Evolutionary conservation across 1,140 invertebrate genomes (phyloP).

Genomic region (Neuroterus valhalla): DNA sequence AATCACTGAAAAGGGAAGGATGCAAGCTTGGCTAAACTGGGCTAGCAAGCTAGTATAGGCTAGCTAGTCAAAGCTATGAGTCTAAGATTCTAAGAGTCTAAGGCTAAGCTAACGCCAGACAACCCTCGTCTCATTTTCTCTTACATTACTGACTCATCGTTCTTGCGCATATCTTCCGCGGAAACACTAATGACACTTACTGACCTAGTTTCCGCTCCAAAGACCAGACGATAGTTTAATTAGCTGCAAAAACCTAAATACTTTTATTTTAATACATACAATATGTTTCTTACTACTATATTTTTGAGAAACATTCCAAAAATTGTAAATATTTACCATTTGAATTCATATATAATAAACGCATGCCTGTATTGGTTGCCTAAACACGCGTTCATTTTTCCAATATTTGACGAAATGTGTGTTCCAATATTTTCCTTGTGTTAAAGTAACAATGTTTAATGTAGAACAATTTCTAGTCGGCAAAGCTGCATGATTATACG

Average conservation of each 20-base stretch:
- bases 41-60: too few relatives aligned
- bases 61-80: constrained; percentile 41
- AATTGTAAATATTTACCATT: too few relatives aligned
- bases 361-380: too few relatives aligned
- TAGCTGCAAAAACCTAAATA: background rate
- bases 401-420: too few relatives aligned
- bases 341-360: too few relatives aligned
- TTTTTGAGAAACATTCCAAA: background rate
- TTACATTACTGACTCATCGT: constrained; percentile 50
- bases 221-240: constrained; percentile 14
- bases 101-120: constrained; percentile 20
- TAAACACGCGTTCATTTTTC: too few relatives aligned
- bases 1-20: constrained; percentile 44
- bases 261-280: background rate
- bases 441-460: too few relatives aligned
- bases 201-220: constrained; percentile 19
- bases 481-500: too few relatives aligned
- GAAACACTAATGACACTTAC: constrained; percentile 45
- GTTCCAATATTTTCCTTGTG: too few relatives aligned
- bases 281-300: background rate
- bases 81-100: constrained; percentile 35
- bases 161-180: constrained; percentile 48
- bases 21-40: constrained; percentile 34
- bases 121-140: constrained; percentile 35
- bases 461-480: too few relatives aligned